A percentile compares a stretch with the other conserved stretches of the same genome.
phyloP scores from a whole-genome alignment of 2,888 invertebrate species.

The Lasiommata megera region DNA sequence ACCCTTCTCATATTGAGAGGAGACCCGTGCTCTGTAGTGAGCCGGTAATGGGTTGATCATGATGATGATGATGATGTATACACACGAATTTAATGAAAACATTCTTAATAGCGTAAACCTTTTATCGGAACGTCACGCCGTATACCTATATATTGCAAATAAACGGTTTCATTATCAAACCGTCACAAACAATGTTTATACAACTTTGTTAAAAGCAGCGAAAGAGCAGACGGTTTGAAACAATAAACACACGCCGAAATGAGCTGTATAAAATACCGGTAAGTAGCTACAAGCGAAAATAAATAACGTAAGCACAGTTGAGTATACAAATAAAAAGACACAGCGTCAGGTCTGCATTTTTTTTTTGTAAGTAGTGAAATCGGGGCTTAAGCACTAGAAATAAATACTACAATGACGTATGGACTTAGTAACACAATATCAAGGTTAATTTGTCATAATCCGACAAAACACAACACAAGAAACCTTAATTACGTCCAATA shows the following conservation, averaged over 20 bases:
- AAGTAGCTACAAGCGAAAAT: background rate
- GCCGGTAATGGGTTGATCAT: no score
- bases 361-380: no score
- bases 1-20: no score
- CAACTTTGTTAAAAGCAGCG: conserved; percentile 14
- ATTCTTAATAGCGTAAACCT: background rate
- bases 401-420: no score
- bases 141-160: background rate
- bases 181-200: conserved; percentile 9
- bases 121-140: conserved; percentile 6
- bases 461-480: no score
- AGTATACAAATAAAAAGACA: conserved; percentile 2
- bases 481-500: no score
- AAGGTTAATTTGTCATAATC: no score
- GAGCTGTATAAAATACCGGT: background rate
- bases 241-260: conserved; percentile 14
- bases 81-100: background rate
- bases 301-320: conserved; percentile 2
- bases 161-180: conserved; percentile 6
- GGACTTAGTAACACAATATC: no score
- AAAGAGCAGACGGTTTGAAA: conserved; percentile 10
- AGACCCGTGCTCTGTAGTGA: no score
- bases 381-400: no score
- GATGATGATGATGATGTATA: no score
- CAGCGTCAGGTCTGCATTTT: background rate